phyloP scores from a whole-genome alignment of 2,797 vertebrate genomes.

The Hydrocynus forskahlii region DNA sequence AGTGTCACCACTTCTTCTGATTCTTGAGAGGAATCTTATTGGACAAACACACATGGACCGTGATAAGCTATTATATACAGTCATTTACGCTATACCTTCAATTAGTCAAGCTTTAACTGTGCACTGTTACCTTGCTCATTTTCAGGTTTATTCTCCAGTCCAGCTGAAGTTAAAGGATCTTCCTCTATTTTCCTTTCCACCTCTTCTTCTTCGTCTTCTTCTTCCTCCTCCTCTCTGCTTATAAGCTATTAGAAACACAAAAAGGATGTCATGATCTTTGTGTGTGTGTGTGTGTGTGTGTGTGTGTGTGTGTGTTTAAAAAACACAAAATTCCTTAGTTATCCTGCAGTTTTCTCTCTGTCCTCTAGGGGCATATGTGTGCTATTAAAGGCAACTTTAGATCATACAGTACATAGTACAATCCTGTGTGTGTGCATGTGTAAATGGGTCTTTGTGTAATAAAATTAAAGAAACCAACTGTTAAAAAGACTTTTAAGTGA shows the following conservation, averaged over 20 bases:
- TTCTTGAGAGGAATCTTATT: slow-evolving; percentile 29
- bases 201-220: slow-evolving; percentile 42
- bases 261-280: neutral
- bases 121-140: slow-evolving; percentile 71
- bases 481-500: too few species aligned
- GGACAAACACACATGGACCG: neutral
- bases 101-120: neutral
- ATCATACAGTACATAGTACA: too few species aligned
- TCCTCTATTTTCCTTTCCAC: slow-evolving; percentile 42
- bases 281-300: too few species aligned
- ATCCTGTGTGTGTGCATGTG: too few species aligned
- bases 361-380: too few species aligned
- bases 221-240: slow-evolving; percentile 27
- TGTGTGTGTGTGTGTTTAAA: too few species aligned
- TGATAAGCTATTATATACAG: neutral
- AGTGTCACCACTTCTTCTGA: slow-evolving; percentile 6
- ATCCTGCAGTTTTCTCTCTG: too few species aligned
- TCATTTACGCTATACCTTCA: neutral
- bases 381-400: too few species aligned
- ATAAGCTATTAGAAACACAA: slow-evolving; percentile 6
- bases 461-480: too few species aligned
- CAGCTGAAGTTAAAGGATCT: slow-evolving; percentile 24
- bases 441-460: too few species aligned
- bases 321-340: too few species aligned
- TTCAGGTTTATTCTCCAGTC: slow-evolving; percentile 77